Evolutionary conservation across 2,888 invertebrate genomes (phyloP).

Genomic region (Melanotus villosus): DNA sequence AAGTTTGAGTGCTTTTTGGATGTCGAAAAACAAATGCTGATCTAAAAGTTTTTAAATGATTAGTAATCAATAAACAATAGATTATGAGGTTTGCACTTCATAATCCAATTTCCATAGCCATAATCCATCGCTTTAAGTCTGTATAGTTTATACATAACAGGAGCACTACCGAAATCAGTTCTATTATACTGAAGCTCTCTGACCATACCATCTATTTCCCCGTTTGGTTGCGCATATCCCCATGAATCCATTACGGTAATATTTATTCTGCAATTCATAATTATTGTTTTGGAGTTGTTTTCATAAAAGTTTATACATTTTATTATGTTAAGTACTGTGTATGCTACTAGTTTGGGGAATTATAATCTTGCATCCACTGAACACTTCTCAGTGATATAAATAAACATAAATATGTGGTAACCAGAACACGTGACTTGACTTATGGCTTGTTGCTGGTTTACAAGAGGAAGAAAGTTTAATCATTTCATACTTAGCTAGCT

Average conservation of each 20-base stretch:
- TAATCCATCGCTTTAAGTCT: conserved; percentile 68
- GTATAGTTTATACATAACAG: conserved; percentile 76
- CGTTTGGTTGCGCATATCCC: conserved; percentile 74
- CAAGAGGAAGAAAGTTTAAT: no score
- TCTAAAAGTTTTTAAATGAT: conserved; percentile 64
- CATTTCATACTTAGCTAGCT: no score
- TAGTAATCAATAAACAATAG: not conserved
- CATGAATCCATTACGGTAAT: conserved; percentile 72
- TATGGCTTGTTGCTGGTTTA: no score
- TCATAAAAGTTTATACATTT: no score
- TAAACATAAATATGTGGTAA: no score
- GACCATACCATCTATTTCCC: conserved; percentile 77
- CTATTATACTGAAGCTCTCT: conserved; percentile 72
- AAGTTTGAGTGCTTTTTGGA: conserved; percentile 74
- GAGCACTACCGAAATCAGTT: conserved; percentile 79
- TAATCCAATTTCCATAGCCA: conserved; percentile 74
- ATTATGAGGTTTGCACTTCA: conserved; percentile 69
- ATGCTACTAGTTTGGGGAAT: no score
- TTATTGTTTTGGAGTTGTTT: no score
- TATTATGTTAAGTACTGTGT: no score
- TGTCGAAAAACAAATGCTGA: conserved; percentile 79
- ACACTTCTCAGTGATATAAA: no score
- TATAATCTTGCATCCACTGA: no score
- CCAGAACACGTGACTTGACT: no score
- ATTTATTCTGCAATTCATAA: conserved; percentile 67